Percentiles rank a stretch among this genome's conserved stretches.
Conservation (phyloP, 2,797 vertebrate genomes). For the Tympanoctomys barrerae region DNA sequence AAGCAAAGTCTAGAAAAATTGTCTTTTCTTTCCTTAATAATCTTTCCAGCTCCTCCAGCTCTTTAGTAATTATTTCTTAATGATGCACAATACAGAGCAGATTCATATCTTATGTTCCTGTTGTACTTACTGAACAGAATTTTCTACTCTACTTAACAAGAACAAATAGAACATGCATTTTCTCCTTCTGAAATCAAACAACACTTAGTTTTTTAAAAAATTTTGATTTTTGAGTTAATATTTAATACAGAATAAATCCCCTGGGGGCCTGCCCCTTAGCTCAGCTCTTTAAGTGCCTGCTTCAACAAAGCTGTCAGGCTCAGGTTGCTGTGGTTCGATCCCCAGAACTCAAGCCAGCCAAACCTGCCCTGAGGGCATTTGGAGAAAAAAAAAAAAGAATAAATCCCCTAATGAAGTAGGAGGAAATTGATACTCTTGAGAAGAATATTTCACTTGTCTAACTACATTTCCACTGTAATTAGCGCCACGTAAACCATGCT, state of each 20-base stretch:
- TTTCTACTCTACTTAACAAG: conserved; percentile 9
- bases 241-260: conserved; percentile 22
- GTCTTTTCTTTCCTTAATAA: not conserved
- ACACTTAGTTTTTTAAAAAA: not conserved
- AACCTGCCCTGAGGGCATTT: too few relatives aligned
- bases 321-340: too few relatives aligned
- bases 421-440: not conserved
- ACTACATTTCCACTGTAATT: not conserved
- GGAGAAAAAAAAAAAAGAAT: not conserved
- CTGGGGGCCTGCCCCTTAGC: too few relatives aligned
- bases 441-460: not conserved
- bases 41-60: not conserved
- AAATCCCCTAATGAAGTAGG: not conserved
- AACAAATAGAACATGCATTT: not conserved
- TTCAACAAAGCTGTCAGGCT: too few relatives aligned
- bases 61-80: not conserved
- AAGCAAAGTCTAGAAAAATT: not conserved
- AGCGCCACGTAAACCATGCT: conserved; percentile 79
- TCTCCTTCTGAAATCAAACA: conserved; percentile 49
- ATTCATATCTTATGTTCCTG: not conserved
- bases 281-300: too few relatives aligned
- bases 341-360: too few relatives aligned
- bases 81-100: not conserved
- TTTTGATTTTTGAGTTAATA: not conserved
- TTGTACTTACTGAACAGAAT: not conserved